Evolutionary conservation across 2,888 invertebrate genomes (phyloP).

Genomic region (Spilosoma lubricipeda): DNA sequence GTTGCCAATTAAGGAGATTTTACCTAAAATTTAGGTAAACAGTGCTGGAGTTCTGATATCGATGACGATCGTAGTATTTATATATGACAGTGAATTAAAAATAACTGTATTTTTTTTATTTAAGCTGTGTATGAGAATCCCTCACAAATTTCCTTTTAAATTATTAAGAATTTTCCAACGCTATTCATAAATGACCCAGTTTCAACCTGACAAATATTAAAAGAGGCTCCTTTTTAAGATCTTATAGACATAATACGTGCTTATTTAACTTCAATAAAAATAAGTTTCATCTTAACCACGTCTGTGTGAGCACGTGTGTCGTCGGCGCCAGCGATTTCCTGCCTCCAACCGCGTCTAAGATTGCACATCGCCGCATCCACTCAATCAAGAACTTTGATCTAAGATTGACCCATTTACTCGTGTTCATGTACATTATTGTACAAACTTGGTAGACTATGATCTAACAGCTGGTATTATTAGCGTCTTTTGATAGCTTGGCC

Average conservation of each 20-base stretch:
- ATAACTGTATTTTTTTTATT: too few species aligned
- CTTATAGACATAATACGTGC: too few species aligned
- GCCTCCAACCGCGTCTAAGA: conserved; percentile 47
- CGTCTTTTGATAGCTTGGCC: background rate
- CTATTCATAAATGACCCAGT: too few species aligned
- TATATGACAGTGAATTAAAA: too few species aligned
- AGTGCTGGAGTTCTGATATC: background rate
- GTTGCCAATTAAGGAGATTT: background rate
- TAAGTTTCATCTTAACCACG: conserved; percentile 38
- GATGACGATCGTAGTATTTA: background rate
- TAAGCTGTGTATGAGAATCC: too few species aligned
- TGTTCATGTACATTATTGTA: background rate
- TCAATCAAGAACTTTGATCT: conserved; percentile 29
- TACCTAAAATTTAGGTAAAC: background rate
- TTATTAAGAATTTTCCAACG: too few species aligned
- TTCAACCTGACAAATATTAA: too few species aligned
- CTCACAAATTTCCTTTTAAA: too few species aligned
- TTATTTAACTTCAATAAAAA: conserved; percentile 12
- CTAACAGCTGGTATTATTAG: background rate
- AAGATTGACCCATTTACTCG: conserved; percentile 21
- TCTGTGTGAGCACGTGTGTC: conserved; percentile 27
- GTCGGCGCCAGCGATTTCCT: conserved; percentile 56
- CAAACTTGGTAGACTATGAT: background rate
- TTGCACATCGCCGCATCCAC: conserved; percentile 35
- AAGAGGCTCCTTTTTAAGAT: too few species aligned